Conservation (phyloP, 2,797 vertebrate species). For the Aldrovandia affinis region DNA sequence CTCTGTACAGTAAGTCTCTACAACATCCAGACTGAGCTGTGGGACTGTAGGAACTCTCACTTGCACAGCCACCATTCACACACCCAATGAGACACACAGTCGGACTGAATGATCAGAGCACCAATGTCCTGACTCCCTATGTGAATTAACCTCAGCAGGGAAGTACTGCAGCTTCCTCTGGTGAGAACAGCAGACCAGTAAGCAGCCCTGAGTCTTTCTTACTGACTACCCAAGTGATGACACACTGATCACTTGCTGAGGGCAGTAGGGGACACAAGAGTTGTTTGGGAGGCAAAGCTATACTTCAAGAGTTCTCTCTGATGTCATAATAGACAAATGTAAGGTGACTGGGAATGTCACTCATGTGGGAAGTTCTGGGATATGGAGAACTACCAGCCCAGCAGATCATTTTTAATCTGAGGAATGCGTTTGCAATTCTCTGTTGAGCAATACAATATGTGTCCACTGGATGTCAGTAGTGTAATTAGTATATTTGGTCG, state of each 20-base stretch:
- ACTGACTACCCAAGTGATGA: too few relatives aligned
- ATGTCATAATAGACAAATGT: neutral
- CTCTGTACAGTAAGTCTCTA: too few relatives aligned
- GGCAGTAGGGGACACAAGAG: neutral
- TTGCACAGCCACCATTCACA: neutral
- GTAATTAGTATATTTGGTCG: neutral
- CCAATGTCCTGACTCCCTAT: too few relatives aligned
- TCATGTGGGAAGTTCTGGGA: neutral
- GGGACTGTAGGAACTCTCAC: too few relatives aligned
- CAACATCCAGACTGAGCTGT: neutral
- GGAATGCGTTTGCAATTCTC: neutral
- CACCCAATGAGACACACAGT: neutral
- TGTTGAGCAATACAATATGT: neutral
- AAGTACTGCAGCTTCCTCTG: too few relatives aligned
- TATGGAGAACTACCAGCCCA: neutral
- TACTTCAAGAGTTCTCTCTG: neutral
- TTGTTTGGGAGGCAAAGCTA: neutral
- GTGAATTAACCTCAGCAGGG: too few relatives aligned
- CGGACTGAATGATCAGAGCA: too few relatives aligned
- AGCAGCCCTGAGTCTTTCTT: too few relatives aligned
- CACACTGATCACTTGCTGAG: neutral
- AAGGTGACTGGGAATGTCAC: neutral
- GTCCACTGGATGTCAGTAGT: constrained; percentile 4
- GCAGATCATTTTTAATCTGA: neutral
- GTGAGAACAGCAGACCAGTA: too few relatives aligned